A percentile compares a stretch with the other conserved stretches of the same genome.
These are phyloP conservation scores for Seriola dumerili DNA, from an alignment of 2,113 vertebrate species.

Conservation along the genomic window DNA sequence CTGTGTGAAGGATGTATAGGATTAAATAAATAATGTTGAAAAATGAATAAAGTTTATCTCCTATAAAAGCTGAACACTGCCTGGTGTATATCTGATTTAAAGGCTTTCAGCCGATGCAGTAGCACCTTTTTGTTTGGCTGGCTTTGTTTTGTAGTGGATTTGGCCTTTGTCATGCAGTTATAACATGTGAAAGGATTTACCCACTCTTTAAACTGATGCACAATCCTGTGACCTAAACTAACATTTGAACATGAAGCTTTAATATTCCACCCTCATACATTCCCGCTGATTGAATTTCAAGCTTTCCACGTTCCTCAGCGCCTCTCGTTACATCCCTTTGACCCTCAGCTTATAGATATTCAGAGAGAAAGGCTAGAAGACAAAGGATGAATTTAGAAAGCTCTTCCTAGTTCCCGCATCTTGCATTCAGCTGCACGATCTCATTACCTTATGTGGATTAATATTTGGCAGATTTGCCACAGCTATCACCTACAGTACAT, in stretches of 20 bases:
- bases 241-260: slow-evolving; percentile 6
- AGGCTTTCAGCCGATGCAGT: slow-evolving; percentile 35
- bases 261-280: slow-evolving; percentile 31
- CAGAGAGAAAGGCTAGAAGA: slow-evolving; percentile 33
- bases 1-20: slow-evolving; percentile 95
- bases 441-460: slow-evolving; percentile 54
- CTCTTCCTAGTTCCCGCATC: slow-evolving; percentile 42
- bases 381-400: slow-evolving; percentile 40
- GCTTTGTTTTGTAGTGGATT: not conserved
- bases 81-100: slow-evolving; percentile 75
- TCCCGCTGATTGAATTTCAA: slow-evolving; percentile 29
- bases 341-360: slow-evolving; percentile 56
- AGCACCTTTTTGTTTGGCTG: not conserved
- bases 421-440: slow-evolving; percentile 58
- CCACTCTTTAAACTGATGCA: not conserved
- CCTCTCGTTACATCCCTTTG: slow-evolving; percentile 32
- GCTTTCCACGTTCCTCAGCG: not conserved
- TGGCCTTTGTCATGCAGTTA: not conserved
- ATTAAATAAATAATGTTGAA: slow-evolving; percentile 89
- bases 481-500: slow-evolving; percentile 12
- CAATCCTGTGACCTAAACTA: not conserved
- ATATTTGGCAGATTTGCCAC: slow-evolving; percentile 42
- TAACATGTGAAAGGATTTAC: not conserved
- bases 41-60: slow-evolving; percentile 94
- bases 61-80: slow-evolving; percentile 87